These are phyloP conservation scores for Eulemur rubriventer DNA, from an alignment of 2,797 vertebrate species.

Conservation along the genomic window DNA sequence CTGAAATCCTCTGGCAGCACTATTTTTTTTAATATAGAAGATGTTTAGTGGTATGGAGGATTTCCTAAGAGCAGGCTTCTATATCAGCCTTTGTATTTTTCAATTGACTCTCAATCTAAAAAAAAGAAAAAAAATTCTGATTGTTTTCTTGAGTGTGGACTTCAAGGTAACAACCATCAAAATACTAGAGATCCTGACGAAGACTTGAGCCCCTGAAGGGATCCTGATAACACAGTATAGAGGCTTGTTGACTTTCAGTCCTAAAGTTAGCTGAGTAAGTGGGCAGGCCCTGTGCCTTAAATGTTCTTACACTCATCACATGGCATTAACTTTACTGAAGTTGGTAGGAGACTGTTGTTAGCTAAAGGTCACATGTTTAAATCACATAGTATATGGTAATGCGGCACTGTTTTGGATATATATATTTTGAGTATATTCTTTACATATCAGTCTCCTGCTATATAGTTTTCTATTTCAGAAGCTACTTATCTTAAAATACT, in stretches of 20 bases:
- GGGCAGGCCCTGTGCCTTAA: not conserved
- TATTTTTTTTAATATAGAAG: not conserved
- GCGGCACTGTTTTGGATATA: not conserved
- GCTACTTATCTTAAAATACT: not conserved
- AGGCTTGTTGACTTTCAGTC: not conserved
- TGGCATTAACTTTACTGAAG: not conserved
- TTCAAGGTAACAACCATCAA: not conserved
- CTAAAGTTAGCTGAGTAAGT: not conserved
- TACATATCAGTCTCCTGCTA: not conserved
- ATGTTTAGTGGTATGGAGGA: not conserved
- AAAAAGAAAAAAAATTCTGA: not conserved
- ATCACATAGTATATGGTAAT: not conserved
- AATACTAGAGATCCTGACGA: not conserved
- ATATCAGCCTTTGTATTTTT: not conserved
- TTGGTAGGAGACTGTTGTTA: not conserved
- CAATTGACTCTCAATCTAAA: not conserved
- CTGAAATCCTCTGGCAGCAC: not conserved
- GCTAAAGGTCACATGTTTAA: not conserved
- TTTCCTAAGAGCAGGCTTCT: not conserved
- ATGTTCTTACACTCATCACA: not conserved
- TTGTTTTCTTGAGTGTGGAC: not conserved
- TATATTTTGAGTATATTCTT: not conserved
- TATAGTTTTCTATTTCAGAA: constrained; percentile 3
- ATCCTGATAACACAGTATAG: not conserved
- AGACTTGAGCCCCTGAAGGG: not conserved